Evolutionary conservation across 2,113 vertebrate genomes (phyloP).

Genomic region (Actenoides hombroni): DNA sequence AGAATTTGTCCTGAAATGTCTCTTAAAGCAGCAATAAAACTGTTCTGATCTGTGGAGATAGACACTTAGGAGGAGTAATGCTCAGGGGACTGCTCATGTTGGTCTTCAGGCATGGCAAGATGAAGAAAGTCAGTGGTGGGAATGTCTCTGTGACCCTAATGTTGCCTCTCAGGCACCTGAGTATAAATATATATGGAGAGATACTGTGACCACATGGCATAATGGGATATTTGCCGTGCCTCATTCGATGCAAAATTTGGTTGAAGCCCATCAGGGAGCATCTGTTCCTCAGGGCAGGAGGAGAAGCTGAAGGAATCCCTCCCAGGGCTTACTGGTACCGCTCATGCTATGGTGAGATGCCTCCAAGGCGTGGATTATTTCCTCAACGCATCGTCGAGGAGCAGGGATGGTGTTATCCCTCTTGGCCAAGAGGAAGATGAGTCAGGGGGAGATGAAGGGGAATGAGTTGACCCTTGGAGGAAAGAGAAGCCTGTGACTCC

Average conservation of each 20-base stretch:
- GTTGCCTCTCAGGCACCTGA: not conserved
- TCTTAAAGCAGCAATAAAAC: not conserved
- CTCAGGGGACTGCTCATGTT: not conserved
- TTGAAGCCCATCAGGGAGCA: not conserved
- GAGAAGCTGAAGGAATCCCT: not conserved
- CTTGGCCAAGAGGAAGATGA: not conserved
- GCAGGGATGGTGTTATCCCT: not conserved
- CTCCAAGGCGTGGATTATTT: not conserved
- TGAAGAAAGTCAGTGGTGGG: not conserved
- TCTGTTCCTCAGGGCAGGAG: not conserved
- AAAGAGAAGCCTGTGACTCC: not conserved
- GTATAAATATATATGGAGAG: not conserved
- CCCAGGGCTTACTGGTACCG: not conserved
- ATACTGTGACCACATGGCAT: not conserved
- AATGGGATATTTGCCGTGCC: accelerated
- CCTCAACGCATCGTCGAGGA: not conserved
- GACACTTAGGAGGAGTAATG: not conserved
- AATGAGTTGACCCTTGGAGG: not conserved
- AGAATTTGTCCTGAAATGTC: not conserved
- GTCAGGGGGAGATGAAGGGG: not conserved
- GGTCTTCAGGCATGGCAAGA: not conserved
- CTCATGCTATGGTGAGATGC: not conserved
- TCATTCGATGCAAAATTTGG: not conserved
- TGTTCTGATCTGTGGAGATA: not conserved
- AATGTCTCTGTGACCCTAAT: not conserved